phyloP scores from a whole-genome alignment of 2,888 invertebrate genomes.

The Andrena bucephala region DNA sequence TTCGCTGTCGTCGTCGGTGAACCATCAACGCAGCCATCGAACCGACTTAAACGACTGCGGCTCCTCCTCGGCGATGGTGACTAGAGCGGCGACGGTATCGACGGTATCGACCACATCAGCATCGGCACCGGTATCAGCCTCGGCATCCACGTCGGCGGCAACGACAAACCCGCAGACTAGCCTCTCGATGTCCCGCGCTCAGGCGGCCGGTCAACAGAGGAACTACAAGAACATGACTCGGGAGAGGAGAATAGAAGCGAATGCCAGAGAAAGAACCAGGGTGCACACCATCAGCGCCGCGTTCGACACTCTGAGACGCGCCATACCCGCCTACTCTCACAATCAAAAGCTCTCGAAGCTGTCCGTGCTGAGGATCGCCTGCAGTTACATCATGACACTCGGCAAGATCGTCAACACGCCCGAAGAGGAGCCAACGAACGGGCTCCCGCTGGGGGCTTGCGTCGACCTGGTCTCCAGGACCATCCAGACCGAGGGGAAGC shows the following conservation, averaged over 20 bases:
- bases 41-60: constrained; percentile 55
- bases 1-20: neutral
- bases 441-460: constrained; percentile 90
- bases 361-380: constrained; percentile 96
- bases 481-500: constrained; percentile 96
- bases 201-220: constrained; percentile 87
- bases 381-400: constrained; percentile 96
- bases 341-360: constrained; percentile 97
- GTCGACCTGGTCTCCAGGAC: constrained; percentile 96
- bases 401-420: constrained; percentile 88
- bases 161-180: constrained; percentile 47
- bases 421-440: constrained; percentile 87
- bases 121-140: constrained; percentile 45
- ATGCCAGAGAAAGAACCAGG: constrained; percentile 95
- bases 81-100: constrained; percentile 57
- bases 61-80: constrained; percentile 21
- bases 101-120: constrained; percentile 45
- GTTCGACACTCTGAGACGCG: constrained; percentile 93
- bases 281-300: constrained; percentile 98
- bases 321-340: constrained; percentile 96
- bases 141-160: constrained; percentile 22
- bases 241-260: constrained; percentile 96
- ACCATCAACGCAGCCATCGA: constrained; percentile 33
- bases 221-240: constrained; percentile 98
- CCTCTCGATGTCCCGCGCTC: constrained; percentile 64